phyloP scores from a whole-genome alignment of 2,113 vertebrate species.

The Muscicapa adusta region DNA sequence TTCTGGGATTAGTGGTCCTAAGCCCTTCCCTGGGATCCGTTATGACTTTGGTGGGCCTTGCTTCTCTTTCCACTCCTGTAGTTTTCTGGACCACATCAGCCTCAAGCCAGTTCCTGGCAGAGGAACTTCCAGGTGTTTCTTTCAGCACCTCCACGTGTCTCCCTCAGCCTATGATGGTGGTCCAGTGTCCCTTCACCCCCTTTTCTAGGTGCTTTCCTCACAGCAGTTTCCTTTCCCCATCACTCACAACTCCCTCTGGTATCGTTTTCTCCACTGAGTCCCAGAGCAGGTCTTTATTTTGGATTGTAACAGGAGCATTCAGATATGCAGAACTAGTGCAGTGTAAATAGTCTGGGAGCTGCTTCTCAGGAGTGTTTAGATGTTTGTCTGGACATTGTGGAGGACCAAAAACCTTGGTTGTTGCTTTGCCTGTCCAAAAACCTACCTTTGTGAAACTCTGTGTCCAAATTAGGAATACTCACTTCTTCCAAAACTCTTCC shows the following conservation, averaged over 20 bases:
- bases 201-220: not conserved
- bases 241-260: not conserved
- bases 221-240: not conserved
- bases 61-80: not conserved
- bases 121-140: not conserved
- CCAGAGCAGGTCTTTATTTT: not conserved
- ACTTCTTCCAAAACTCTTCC: not conserved
- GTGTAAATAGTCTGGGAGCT: not conserved
- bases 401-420: not conserved
- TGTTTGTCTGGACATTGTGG: not conserved
- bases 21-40: not conserved
- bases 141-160: not conserved
- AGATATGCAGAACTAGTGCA: not conserved
- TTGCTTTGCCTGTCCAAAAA: not conserved
- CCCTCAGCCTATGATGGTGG: not conserved
- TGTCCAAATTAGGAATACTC: not conserved
- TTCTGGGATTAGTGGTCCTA: not conserved
- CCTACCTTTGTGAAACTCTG: not conserved
- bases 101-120: not conserved
- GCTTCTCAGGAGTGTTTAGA: not conserved
- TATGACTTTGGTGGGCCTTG: not conserved
- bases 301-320: not conserved
- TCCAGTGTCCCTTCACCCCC: rapidly evolving
- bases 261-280: not conserved
- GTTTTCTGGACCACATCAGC: rapidly evolving